Base-by-base conservation (phyloP, 2,797 vertebrate species). In the Melanitta fusca region DNA sequence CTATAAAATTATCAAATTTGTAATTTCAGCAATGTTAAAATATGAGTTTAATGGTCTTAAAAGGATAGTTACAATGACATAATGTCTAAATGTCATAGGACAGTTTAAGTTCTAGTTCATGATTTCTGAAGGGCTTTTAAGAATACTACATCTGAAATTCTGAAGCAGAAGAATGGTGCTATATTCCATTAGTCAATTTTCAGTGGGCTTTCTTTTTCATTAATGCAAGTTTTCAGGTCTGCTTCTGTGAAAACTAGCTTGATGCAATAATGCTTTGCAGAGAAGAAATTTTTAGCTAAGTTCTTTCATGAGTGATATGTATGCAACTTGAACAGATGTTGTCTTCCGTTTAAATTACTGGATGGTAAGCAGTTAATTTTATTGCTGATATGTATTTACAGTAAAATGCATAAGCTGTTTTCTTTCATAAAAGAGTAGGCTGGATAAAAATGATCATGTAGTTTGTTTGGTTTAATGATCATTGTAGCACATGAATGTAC, bases 231-330 rank as follows among this genome's bases (percentile, higher is more conserved):
- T 80, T 17, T 34, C 47, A 34, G 12, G 28, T 92, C 88, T 85
- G 22, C 49, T 49, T 69, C 86, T 54, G 83, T 94, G 78, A 91
- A 80, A 95, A 78, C 38, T 84, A 81, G 91, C 54, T 72, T 56
- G 61, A 64, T 65, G 53, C 62, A 84, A 83, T 91, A 56, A 96
- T 97, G 91, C 87, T 92, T 71, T 83, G 32, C 64, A 87, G 70
- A 66, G 71, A 94, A 94, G 60, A 97, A 97, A 69, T 68, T 61
- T 9, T 78, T 87, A 79, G 95, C 91, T 97, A 94, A 96, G 95
- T 82, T 54, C 83, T 94, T 61, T 58, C 49, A 14, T 47, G 13
- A 53, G 4, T 16, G 6, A 18, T 41, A 58, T 71, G 32, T 70
- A 11, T 36, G 24, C 13, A 38, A 30, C 32, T 7, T 65, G 34